These are phyloP conservation scores for Cathartes aura DNA, from an alignment of 2,113 vertebrate species.

Conservation along the genomic window DNA sequence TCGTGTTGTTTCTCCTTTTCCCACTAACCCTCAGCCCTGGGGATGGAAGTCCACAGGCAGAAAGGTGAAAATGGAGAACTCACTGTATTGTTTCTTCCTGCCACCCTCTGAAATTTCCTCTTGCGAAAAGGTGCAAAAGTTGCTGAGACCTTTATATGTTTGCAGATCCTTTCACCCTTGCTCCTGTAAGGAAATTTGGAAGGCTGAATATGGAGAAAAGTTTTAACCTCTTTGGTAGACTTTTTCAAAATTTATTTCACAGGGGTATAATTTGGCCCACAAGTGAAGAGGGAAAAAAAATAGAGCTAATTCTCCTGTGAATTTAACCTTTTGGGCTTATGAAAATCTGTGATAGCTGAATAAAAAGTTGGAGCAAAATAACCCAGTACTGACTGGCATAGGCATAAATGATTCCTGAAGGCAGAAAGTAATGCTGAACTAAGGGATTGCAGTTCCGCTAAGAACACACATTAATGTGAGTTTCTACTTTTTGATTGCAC, in stretches of 20 bases:
- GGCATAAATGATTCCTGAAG: neutral
- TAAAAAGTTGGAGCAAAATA: neutral
- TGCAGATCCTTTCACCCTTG: neutral
- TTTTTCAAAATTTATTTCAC: neutral
- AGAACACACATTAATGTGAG: neutral
- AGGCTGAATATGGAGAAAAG: neutral
- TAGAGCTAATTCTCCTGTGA: rapidly evolving
- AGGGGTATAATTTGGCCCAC: rapidly evolving
- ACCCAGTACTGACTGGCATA: neutral
- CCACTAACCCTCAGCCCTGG: neutral
- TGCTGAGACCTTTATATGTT: rapidly evolving
- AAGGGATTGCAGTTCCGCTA: neutral
- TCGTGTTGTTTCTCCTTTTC: neutral
- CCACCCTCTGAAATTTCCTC: neutral
- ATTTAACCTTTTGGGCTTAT: neutral
- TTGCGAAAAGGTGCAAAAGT: neutral
- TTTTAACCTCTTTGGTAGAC: neutral
- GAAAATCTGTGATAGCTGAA: neutral
- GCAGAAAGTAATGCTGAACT: neutral
- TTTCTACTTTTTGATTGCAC: neutral
- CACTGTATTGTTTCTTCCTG: neutral
- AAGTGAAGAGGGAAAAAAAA: neutral
- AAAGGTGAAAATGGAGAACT: neutral
- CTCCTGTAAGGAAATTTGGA: neutral
- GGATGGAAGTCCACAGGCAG: neutral